phyloP scores from a whole-genome alignment of 2,113 vertebrate genomes.

The Cynoglossus semilaevis region DNA sequence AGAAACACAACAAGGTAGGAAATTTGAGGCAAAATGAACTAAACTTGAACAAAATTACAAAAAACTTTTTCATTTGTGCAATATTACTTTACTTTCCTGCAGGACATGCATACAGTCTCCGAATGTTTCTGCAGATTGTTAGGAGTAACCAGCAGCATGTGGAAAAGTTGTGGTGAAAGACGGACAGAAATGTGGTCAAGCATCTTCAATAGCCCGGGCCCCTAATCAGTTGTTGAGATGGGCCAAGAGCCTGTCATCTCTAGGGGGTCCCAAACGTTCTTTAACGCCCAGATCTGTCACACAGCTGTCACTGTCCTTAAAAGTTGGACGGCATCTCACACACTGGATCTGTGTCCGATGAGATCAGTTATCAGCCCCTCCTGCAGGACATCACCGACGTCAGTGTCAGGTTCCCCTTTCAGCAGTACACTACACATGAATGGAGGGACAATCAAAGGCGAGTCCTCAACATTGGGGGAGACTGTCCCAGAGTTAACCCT shows the following conservation, averaged over 20 bases:
- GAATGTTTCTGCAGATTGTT: slow-evolving; percentile 20
- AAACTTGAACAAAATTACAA: too few relatives aligned
- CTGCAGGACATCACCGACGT: slow-evolving; percentile 63
- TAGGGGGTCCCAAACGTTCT: slow-evolving; percentile 61
- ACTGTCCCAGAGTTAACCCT: slow-evolving; percentile 65
- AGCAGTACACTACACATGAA: slow-evolving; percentile 44
- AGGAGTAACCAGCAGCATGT: slow-evolving; percentile 3
- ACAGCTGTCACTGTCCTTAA: slow-evolving; percentile 77
- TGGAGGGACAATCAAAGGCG: slow-evolving; percentile 65
- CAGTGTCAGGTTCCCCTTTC: slow-evolving; percentile 70
- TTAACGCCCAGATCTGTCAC: slow-evolving; percentile 64
- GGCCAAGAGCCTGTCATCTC: slow-evolving; percentile 71
- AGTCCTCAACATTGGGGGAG: slow-evolving; percentile 51
- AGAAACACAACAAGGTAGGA: too few relatives aligned
- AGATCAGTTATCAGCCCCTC: slow-evolving; percentile 65
- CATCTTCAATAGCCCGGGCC: slow-evolving; percentile 37
- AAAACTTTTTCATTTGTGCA: slow-evolving; percentile 7
- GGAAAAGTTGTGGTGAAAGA: slow-evolving; percentile 29
- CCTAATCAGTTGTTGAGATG: slow-evolving; percentile 58
- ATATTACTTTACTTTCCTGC: slow-evolving; percentile 6
- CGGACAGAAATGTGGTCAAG: slow-evolving; percentile 4
- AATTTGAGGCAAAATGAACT: too few relatives aligned
- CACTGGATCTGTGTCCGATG: slow-evolving; percentile 62
- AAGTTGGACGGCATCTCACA: slow-evolving; percentile 41
- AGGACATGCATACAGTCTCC: slow-evolving; percentile 6